These are phyloP conservation scores for Eupeodes luniger DNA, from an alignment of 2,888 invertebrate genomes.

Conservation along the genomic window DNA sequence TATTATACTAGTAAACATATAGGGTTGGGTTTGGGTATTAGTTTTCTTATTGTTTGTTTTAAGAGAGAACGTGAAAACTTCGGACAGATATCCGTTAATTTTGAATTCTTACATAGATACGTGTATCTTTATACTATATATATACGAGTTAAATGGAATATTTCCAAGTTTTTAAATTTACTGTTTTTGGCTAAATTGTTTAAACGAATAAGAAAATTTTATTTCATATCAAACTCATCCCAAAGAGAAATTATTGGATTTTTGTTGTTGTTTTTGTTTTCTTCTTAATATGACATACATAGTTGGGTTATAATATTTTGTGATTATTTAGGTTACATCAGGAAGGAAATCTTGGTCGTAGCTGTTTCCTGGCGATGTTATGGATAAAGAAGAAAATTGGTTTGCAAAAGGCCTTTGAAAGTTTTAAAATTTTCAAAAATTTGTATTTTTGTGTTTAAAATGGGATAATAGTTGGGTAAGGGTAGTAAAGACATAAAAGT, in stretches of 20 bases:
- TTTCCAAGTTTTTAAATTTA: slow-evolving; percentile 50
- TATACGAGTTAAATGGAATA: slow-evolving; percentile 35
- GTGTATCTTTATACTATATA: not conserved
- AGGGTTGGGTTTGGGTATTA: not conserved
- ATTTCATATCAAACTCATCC: slow-evolving; percentile 1
- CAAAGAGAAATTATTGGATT: not conserved
- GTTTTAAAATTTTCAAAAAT: not conserved
- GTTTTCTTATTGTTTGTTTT: slow-evolving; percentile 37
- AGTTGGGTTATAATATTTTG: not conserved
- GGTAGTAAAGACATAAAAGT: slow-evolving; percentile 5
- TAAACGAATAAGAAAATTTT: slow-evolving; percentile 32
- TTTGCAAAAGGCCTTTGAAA: not conserved
- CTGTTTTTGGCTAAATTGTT: slow-evolving; percentile 42
- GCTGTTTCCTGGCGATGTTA: not conserved
- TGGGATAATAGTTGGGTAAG: not conserved
- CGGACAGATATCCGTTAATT: slow-evolving; percentile 64
- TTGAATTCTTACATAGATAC: slow-evolving; percentile 45
- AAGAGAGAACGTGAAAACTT: slow-evolving; percentile 40
- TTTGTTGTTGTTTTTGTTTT: not conserved
- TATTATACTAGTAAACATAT: not conserved
- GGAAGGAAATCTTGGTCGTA: not conserved
- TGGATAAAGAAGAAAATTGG: no score
- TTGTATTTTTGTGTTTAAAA: not conserved
- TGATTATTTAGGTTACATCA: not conserved
- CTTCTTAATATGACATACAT: not conserved